These are phyloP conservation scores for Acanthornis magna DNA, from an alignment of 2,797 vertebrate species.

Conservation along the genomic window DNA sequence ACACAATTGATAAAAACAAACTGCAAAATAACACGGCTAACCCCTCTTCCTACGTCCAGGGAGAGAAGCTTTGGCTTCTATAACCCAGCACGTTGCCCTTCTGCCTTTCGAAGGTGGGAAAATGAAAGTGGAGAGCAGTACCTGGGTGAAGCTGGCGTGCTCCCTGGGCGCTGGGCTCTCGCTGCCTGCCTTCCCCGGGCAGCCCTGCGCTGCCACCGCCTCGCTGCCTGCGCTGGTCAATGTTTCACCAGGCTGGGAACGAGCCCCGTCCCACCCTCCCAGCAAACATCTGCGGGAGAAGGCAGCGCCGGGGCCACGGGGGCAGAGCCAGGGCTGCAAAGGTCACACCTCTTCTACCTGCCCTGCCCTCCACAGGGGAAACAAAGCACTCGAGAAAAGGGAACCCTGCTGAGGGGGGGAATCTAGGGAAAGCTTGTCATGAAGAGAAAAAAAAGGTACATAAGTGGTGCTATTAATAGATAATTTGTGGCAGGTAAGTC, in stretches of 20 bases:
- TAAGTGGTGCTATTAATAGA: constrained; percentile 19
- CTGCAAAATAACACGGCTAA: background rate
- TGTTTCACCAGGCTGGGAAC: constrained; percentile 80
- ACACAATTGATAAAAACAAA: background rate
- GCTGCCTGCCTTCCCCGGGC: constrained; percentile 54
- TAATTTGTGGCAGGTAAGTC: constrained; percentile 43
- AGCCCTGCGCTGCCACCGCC: constrained; percentile 63
- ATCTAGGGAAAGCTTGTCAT: background rate
- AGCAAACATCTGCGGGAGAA: constrained; percentile 75
- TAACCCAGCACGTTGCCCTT: background rate
- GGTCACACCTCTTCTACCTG: background rate
- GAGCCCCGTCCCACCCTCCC: constrained; percentile 78
- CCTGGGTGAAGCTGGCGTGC: constrained; percentile 63
- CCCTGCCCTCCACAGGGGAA: background rate
- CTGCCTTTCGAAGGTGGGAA: constrained; percentile 9
- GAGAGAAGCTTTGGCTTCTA: background rate
- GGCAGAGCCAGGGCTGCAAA: background rate
- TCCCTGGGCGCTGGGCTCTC: background rate
- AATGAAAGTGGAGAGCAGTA: constrained; percentile 46
- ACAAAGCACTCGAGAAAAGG: background rate
- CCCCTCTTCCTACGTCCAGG: background rate
- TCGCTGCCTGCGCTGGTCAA: constrained; percentile 75
- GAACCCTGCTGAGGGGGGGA: background rate
- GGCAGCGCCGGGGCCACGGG: constrained; percentile 54
- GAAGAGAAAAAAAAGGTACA: background rate